Percentiles rank a stretch among this genome's conserved stretches.
Evolutionary conservation across 2,888 invertebrate genomes (phyloP).

Genomic region (Cosmopolites sordidus): DNA sequence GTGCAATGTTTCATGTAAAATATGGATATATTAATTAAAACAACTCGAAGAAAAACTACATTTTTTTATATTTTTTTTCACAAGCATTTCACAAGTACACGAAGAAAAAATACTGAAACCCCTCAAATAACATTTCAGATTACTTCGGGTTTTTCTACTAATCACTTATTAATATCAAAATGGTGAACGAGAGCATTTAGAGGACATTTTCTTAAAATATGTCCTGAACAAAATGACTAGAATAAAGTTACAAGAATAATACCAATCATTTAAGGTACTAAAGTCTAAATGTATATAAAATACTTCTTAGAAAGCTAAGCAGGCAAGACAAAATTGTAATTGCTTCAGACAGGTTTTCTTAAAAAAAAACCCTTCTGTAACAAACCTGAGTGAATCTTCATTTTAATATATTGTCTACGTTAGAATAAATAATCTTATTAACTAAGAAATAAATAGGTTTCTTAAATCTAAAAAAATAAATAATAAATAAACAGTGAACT

Average conservation of each 20-base stretch:
- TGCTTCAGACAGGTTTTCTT: too few species aligned
- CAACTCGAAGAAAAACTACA: conserved; percentile 3
- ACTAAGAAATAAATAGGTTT: neutral
- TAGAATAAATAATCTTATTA: neutral
- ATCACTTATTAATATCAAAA: neutral
- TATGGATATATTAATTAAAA: too few species aligned
- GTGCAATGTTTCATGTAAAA: too few species aligned
- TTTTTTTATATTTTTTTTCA: conserved; percentile 9
- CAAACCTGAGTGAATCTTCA: neutral
- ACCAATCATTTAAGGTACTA: neutral
- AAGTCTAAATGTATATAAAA: neutral
- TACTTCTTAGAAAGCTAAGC: neutral
- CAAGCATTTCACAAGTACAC: conserved; percentile 17
- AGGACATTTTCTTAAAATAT: neutral
- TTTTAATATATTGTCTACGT: neutral
- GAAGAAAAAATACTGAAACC: neutral
- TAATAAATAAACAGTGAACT: neutral
- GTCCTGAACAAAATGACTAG: conserved; percentile 12
- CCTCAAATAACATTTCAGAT: too few species aligned
- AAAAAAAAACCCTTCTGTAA: neutral
- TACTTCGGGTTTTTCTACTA: too few species aligned
- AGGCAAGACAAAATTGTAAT: too few species aligned
- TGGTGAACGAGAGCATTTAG: neutral
- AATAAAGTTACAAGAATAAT: conserved; percentile 12
- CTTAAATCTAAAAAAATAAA: neutral